phyloP scores from a whole-genome alignment of 1,140 invertebrate species.

The Calephelis virginiensis region DNA sequence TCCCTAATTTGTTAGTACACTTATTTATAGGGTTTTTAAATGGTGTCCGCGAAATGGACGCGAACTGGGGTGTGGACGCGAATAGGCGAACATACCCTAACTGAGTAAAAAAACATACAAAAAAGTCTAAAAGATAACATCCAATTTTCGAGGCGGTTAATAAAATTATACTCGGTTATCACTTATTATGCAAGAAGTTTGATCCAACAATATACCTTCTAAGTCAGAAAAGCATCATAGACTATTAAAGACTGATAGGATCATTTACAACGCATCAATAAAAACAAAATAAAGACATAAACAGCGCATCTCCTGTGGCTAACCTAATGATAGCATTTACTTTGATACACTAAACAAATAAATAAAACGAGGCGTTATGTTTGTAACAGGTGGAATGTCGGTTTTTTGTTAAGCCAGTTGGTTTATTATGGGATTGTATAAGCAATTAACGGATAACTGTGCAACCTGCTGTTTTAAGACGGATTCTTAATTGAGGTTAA shows the following conservation, averaged over 20 bases:
- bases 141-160: too few relatives aligned
- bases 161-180: too few relatives aligned
- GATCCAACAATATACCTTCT: too few relatives aligned
- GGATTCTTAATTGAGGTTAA: constrained; percentile 33
- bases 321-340: constrained; percentile 64
- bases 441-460: constrained; percentile 64
- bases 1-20: too few relatives aligned
- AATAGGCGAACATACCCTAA: too few relatives aligned
- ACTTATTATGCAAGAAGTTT: too few relatives aligned
- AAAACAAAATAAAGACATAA: constrained; percentile 69
- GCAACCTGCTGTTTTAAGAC: constrained; percentile 62
- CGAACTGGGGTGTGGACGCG: too few relatives aligned
- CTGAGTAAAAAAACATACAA: too few relatives aligned
- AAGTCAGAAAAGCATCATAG: background rate
- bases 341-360: constrained; percentile 70
- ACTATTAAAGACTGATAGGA: constrained; percentile 8
- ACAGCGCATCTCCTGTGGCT: constrained; percentile 59
- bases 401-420: constrained; percentile 54
- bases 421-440: constrained; percentile 30
- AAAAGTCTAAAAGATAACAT: too few relatives aligned
- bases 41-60: too few relatives aligned
- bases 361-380: constrained; percentile 38
- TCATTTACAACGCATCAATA: constrained; percentile 33
- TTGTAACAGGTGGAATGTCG: constrained; percentile 50
- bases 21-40: too few relatives aligned